Percentiles rank a stretch among this genome's conserved stretches.
Conservation (phyloP, 2,113 vertebrate species). For the Phrynocephalus versicolor region DNA sequence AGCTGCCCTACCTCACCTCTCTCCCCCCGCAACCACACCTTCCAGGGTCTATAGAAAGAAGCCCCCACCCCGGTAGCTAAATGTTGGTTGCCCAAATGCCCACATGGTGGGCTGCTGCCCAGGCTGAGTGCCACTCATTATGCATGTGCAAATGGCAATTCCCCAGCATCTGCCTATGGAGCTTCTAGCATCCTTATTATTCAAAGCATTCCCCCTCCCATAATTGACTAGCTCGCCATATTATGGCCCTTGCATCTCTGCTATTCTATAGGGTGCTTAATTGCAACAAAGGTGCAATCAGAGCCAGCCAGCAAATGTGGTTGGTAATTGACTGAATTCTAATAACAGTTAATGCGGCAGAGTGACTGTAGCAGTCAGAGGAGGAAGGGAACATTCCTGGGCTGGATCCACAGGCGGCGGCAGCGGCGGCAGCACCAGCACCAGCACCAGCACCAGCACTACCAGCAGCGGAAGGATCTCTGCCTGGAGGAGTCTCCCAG, state of each 20-base stretch:
- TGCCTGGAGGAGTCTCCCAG: slow-evolving; percentile 1
- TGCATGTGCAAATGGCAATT: slow-evolving; percentile 72
- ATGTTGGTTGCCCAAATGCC: slow-evolving; percentile 1
- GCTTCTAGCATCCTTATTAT: slow-evolving; percentile 74
- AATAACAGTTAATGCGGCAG: slow-evolving; percentile 65
- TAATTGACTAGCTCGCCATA: slow-evolving; percentile 75
- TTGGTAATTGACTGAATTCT: slow-evolving; percentile 72
- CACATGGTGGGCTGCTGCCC: slow-evolving; percentile 43
- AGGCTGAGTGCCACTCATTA: slow-evolving; percentile 65
- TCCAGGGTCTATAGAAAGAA: background rate
- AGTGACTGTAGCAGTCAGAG: slow-evolving; percentile 18
- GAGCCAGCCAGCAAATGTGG: slow-evolving; percentile 52
- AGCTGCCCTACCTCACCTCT: background rate
- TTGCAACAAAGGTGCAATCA: slow-evolving; percentile 69
- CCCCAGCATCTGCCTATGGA: slow-evolving; percentile 66
- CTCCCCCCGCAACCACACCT: background rate
- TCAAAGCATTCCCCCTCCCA: slow-evolving; percentile 60
- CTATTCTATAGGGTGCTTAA: slow-evolving; percentile 71
- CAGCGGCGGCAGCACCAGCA: too few species aligned
- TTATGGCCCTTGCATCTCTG: slow-evolving; percentile 65
- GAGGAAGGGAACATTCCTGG: slow-evolving; percentile 11
- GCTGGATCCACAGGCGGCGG: background rate
- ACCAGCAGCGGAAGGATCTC: too few species aligned
- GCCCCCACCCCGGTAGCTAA: too few species aligned
- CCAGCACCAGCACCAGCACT: too few species aligned